Evolutionary conservation across 2,797 vertebrate genomes (phyloP).

Genomic region (Triplophysa yarkandensis): DNA sequence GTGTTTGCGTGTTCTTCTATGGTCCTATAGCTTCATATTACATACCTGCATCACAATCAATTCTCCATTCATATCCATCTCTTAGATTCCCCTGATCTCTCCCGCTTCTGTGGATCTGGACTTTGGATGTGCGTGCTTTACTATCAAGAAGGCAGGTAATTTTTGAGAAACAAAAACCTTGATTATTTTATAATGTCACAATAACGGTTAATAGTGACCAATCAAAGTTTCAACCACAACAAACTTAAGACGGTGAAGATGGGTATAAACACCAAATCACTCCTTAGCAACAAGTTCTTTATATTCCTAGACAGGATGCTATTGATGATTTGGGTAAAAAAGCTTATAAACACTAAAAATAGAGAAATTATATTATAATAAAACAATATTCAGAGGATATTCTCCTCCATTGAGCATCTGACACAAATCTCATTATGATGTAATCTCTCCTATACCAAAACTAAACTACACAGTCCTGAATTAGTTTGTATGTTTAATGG

Average conservation of each 20-base stretch:
- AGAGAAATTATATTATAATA: neutral
- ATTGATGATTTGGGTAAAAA: neutral
- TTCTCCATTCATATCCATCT: conserved; percentile 5
- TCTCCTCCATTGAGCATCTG: neutral
- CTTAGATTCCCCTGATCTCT: conserved; percentile 6
- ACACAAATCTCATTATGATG: neutral
- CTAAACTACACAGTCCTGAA: neutral
- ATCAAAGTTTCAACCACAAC: neutral
- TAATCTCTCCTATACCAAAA: neutral
- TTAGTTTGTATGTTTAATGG: neutral
- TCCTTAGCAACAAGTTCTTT: conserved; percentile 23
- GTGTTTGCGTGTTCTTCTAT: conserved; percentile 45
- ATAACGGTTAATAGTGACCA: neutral
- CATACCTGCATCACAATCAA: conserved; percentile 29
- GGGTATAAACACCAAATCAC: neutral
- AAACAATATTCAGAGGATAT: neutral
- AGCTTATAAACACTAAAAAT: neutral
- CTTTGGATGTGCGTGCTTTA: conserved; percentile 13
- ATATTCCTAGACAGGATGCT: conserved; percentile 3
- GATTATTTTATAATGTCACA: neutral
- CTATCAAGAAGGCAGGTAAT: neutral
- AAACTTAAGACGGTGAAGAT: neutral
- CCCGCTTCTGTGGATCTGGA: neutral
- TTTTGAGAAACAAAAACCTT: neutral
- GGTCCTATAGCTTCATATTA: conserved; percentile 40